phyloP scores from a whole-genome alignment of 2,113 vertebrate species.

The Sylvilagus bachmani region DNA sequence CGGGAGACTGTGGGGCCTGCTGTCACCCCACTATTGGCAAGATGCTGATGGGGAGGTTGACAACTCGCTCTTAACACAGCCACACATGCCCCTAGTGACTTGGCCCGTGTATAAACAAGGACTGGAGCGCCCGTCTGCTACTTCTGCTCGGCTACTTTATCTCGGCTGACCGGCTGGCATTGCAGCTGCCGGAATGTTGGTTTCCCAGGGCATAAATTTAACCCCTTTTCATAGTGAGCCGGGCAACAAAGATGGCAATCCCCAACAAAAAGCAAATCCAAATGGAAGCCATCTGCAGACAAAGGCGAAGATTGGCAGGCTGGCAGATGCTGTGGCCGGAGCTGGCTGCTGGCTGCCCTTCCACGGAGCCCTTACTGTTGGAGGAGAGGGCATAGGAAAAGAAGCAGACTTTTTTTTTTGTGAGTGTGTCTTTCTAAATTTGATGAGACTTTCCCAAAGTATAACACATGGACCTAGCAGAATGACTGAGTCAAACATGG shows the following conservation, averaged over 20 bases:
- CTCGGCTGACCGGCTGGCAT: conserved; percentile 14
- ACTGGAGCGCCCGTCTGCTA: background rate
- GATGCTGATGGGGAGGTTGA: conserved; percentile 32
- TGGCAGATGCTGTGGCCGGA: background rate
- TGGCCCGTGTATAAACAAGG: conserved; percentile 13
- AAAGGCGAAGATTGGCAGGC: conserved; percentile 41
- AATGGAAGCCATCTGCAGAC: conserved; percentile 41
- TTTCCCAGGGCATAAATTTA: conserved; percentile 75
- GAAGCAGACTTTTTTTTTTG: background rate
- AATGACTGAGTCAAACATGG: background rate
- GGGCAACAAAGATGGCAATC: conserved; percentile 37
- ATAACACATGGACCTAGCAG: background rate
- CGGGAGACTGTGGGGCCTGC: background rate
- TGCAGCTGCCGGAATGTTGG: conserved; percentile 38
- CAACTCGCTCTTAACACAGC: conserved; percentile 48
- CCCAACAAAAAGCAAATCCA: conserved; percentile 49
- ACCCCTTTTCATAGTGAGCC: background rate
- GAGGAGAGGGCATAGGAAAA: background rate
- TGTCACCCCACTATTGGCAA: conserved; percentile 32
- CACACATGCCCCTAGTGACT: conserved; percentile 41
- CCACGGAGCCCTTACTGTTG: background rate
- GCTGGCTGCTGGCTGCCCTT: background rate
- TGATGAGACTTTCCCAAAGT: background rate
- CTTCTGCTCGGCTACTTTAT: conserved; percentile 31
- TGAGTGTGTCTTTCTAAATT: background rate